Evolutionary conservation across 2,113 vertebrate genomes (phyloP).

Genomic region (Chrysochloris asiatica): DNA sequence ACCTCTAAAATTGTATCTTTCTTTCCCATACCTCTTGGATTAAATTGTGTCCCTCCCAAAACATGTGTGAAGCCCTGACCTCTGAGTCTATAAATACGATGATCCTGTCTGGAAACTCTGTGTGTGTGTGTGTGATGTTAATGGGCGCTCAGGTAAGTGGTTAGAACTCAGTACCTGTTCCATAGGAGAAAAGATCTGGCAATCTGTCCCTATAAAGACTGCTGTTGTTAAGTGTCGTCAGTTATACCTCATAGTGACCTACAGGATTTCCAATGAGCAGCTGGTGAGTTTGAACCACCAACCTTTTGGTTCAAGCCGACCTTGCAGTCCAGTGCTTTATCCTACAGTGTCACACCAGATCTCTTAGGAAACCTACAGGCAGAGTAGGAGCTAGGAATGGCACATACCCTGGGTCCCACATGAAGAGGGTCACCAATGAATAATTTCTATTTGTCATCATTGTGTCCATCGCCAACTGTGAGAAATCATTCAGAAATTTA

Average conservation of each 20-base stretch:
- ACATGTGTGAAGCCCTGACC: background rate
- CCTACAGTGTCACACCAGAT: too few species aligned
- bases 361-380: background rate
- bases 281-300: too few species aligned
- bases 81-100: background rate
- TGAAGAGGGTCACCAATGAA: too few species aligned
- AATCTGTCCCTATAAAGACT: background rate
- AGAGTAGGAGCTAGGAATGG: background rate
- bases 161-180: background rate
- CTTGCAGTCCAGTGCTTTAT: too few species aligned
- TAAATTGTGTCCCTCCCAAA: background rate
- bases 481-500: background rate
- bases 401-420: background rate
- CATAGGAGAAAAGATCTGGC: background rate
- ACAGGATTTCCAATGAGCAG: too few species aligned
- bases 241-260: too few species aligned
- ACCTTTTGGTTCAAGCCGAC: too few species aligned
- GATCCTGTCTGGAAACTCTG: background rate
- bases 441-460: too few species aligned
- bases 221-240: too few species aligned
- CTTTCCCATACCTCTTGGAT: background rate
- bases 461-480: background rate
- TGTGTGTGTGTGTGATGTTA: too few species aligned
- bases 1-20: background rate
- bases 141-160: too few species aligned